A percentile compares a stretch with the other conserved stretches of the same genome.
phyloP scores from a whole-genome alignment of 2,797 vertebrate species.

The Furcifer pardalis region DNA sequence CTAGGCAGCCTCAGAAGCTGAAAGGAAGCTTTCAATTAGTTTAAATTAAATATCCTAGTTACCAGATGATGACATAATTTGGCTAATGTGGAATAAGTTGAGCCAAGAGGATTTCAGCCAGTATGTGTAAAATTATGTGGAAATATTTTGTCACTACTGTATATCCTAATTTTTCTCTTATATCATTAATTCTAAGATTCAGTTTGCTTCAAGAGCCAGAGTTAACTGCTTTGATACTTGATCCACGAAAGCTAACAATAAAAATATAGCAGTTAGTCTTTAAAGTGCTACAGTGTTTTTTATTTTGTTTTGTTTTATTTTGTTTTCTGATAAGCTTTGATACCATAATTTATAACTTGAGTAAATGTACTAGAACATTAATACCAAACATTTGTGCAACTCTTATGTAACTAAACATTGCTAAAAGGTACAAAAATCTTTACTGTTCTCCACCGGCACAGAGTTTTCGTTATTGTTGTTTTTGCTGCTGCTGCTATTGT shows the following conservation, averaged over 20 bases:
- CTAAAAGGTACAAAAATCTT: constrained; percentile 48
- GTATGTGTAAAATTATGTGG: not conserved
- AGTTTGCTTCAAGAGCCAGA: not conserved
- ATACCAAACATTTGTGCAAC: constrained; percentile 21
- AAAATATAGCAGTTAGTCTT: too few relatives aligned
- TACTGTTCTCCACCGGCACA: constrained; percentile 45
- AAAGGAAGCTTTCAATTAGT: too few relatives aligned
- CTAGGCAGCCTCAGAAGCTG: too few relatives aligned
- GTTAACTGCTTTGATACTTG: constrained; percentile 11
- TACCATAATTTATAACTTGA: constrained; percentile 41
- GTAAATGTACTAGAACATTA: constrained; percentile 15
- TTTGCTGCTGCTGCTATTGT: too few relatives aligned
- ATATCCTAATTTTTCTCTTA: not conserved
- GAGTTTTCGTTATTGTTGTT: not conserved
- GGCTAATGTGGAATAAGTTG: too few relatives aligned
- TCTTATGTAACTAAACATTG: constrained; percentile 17
- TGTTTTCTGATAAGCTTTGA: too few relatives aligned
- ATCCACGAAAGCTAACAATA: too few relatives aligned
- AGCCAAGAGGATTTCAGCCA: too few relatives aligned
- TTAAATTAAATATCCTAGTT: too few relatives aligned
- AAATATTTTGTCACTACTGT: not conserved
- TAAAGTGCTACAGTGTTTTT: too few relatives aligned
- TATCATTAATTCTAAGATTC: not conserved
- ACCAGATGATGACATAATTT: too few relatives aligned
- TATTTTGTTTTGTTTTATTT: too few relatives aligned